Evolutionary conservation across 2,888 invertebrate species (phyloP), one percentile per base, ranked within the genome.

Genomic region (Silvanus unidentatus): DNA sequence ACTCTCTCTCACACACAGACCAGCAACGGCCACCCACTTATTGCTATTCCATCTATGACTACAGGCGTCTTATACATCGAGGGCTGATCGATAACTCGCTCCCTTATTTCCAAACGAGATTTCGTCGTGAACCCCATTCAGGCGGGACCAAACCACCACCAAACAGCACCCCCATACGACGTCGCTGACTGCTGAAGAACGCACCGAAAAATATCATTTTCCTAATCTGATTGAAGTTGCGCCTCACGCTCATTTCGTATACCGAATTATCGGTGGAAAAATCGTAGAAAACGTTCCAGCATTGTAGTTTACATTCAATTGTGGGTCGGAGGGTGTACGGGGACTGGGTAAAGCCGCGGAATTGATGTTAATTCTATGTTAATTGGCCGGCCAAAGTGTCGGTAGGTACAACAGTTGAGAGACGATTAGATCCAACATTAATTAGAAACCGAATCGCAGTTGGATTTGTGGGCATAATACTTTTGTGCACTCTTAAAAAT

Each of bases 1-100:
- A 32, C n/a, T 4, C 11, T 4, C 32, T 50, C 50, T 52, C 22
- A 8, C 22, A 22, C 8, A 22, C 8, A n/a, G n/a, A n/a, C n/a
- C n/a, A 22, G 8, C 22, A 5, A 22, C 54, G 58, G 55, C 66
- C 67, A 67, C 68, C 67, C 67, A 67, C 67, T 67, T 67, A 68
- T 67, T 67, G 66, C 67, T 68, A 66, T 68, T 67, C 68, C 67
- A 67, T 68, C 66, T 67, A 68, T 66, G 64, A 67, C 65, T 66
- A 67, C 64, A 62, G 64, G 60, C 65, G 62, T 64, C 64, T 64
- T 64, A 37, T 37, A 22, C 22, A 22, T 22, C 22, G 37, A 58
- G 58, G 58, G 53, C 58, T 66, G 63, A 64, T 65, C 65, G 65
- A 64, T 64, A 65, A 65, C 60, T 63, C 57, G 14, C 37, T 62